Base-by-base conservation (phyloP, 2,888 invertebrate genomes). In the Pseudococcus viburni region DNA sequence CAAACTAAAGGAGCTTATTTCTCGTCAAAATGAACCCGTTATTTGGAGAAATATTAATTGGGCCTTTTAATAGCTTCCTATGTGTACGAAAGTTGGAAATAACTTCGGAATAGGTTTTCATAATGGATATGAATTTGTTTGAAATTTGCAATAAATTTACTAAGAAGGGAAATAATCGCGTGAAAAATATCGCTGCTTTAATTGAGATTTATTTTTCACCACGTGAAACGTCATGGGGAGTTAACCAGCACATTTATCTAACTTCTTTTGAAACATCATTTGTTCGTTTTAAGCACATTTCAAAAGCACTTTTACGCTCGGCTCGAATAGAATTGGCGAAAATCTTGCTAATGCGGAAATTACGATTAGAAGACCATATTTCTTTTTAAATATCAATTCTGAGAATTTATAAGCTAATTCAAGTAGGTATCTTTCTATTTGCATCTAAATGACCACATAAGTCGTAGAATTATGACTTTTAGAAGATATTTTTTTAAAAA, bases 241-340 rank as follows among this genome's bases (percentile, higher is more conserved):
- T 77, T 42, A 77, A 39, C 77, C 39, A 39, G 22, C 9, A 77
- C 77, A 42, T 77, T 77, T 77, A 42, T 77, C 77, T 77, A 77
- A 77, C 39, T 17, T 39, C 17, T 39, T 77, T 39, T 77, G 77
- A 77, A 64, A 64, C 11, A 22, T 22, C 9, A 22, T 64, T 64
- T 19, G 64, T 64, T 64, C 22, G 19, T 22, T 22, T 64, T 22
- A 19, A 64, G 64, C 64, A 64, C 64, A 64, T 64, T 64, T 22
- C 26, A 5, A 15, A 64, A 64, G 8, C 12, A 15, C 4, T 51
- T 51, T 51, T 51, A 42, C 42, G 9, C 8, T 42, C 9, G 8
- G 42, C 0, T 9, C 15, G 15, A 51, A 51, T 51, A 12, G 12
- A 51, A 42, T n/a, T n/a, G 59, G n/a, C n/a, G n/a, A n/a, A 59